Base-by-base conservation (phyloP, 2,797 vertebrate genomes). In the Bucorvus abyssinicus region DNA sequence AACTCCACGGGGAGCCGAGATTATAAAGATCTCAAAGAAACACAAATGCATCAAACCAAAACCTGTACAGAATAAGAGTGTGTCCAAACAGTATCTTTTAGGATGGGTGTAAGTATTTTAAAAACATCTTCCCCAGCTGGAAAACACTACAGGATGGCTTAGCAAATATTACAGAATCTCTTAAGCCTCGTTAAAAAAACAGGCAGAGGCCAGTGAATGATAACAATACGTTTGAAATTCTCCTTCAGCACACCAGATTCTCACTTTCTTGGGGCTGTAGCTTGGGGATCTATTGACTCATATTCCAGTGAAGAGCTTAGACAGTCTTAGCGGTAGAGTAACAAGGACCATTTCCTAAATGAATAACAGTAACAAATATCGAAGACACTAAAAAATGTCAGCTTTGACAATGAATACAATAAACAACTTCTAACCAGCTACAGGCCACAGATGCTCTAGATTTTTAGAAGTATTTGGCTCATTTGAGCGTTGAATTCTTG, bases 1-100 rank as follows among this genome's bases (percentile, higher is more conserved):
- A 56, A 55, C 76, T 84, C 86, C 53, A 13, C 0, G 0, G 71
- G 79, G 92, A 97, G 44, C 53, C 84, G 84, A 90, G 84, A 68
- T 53, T 87, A 84, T 44, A 68, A 92, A 93, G 34, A 89, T 42
- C 29, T 73, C 69, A 84, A 63, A 76, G 52, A 93, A 70, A 64
- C 93, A 55, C 49, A 93, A 95, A 80, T 82, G 6, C 95, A 97
- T 57, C 1, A 11, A 95, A 95, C 84, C 42, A 94, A 96, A 94
- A 80, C 8, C 45, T 7, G 45, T 52, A 63, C 44, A 36, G 45
- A 70, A 78, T 45, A 71, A 74, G 73, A 80, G 34, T 3, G 2
- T 3, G 12, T 61, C 52, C 65, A 84, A 93, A 90, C n/a, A 70
- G 14, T n/a, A 44, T 24, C 10, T 69, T 93, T 68, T 79, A 92